Percentiles rank a stretch among this genome's conserved stretches.
These are phyloP conservation scores for Philaethria dido DNA, from an alignment of 2,888 invertebrate species.

Conservation along the genomic window DNA sequence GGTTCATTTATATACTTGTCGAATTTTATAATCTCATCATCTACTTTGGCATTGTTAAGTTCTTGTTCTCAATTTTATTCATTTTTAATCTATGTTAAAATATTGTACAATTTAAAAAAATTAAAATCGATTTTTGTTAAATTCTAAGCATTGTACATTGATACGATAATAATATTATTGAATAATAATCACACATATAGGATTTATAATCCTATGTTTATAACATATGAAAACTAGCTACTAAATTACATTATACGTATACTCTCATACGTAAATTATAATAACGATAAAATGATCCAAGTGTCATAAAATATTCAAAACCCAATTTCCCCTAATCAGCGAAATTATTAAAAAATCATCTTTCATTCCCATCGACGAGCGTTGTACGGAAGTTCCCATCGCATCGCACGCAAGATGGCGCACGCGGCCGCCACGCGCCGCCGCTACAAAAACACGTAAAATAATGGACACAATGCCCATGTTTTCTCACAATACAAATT, in stretches of 20 bases:
- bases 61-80: not conserved
- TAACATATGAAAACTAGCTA: too few species aligned
- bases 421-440: constrained; percentile 59
- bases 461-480: constrained; percentile 71
- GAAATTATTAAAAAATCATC: constrained; percentile 35
- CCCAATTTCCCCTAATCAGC: constrained; percentile 13
- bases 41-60: not conserved
- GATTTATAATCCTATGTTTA: too few species aligned
- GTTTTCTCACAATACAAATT: constrained; percentile 72
- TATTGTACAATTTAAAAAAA: too few species aligned
- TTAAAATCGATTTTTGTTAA: too few species aligned
- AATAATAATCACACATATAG: too few species aligned
- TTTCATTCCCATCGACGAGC: constrained; percentile 67
- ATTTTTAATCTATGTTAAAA: too few species aligned
- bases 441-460: constrained; percentile 78
- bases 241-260: too few species aligned
- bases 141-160: too few species aligned
- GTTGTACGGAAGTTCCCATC: constrained; percentile 76
- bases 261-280: too few species aligned
- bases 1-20: constrained; percentile 31
- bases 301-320: constrained; percentile 16
- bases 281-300: not conserved
- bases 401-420: constrained; percentile 74
- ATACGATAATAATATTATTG: too few species aligned
- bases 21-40: constrained; percentile 28